phyloP scores from a whole-genome alignment of 2,888 invertebrate species.

The Ophioninae sp. region DNA sequence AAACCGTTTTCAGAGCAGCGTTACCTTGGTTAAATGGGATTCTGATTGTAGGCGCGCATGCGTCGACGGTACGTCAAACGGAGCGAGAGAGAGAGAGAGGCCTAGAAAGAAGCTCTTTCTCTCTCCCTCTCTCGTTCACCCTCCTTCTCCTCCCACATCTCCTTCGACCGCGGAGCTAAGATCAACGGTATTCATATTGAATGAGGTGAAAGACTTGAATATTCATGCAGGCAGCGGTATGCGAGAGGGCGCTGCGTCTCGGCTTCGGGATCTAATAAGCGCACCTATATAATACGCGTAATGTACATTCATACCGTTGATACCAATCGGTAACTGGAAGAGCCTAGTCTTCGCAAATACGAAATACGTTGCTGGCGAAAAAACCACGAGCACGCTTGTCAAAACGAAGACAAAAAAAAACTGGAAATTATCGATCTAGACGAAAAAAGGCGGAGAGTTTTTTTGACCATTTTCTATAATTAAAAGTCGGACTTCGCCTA shows the following conservation, averaged over 20 bases:
- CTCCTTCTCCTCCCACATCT: slow-evolving; percentile 6
- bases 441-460: too few relatives aligned
- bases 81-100: slow-evolving; percentile 43
- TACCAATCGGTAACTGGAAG: background rate
- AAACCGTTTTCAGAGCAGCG: slow-evolving; percentile 24
- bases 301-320: slow-evolving; percentile 4
- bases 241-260: slow-evolving; percentile 54
- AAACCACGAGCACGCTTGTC: too few relatives aligned
- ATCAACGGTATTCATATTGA: slow-evolving; percentile 80
- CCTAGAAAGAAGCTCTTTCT: slow-evolving; percentile 9
- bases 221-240: slow-evolving; percentile 74
- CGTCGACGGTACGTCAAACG: slow-evolving; percentile 49
- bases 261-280: slow-evolving; percentile 44
- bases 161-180: slow-evolving; percentile 71
- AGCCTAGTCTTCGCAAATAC: background rate
- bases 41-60: slow-evolving; percentile 43
- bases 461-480: too few relatives aligned
- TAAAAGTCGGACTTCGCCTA: too few relatives aligned
- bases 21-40: slow-evolving; percentile 9
- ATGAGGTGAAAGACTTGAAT: slow-evolving; percentile 77
- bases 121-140: slow-evolving; percentile 25
- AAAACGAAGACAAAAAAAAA: too few relatives aligned
- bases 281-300: background rate
- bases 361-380: background rate
- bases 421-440: too few relatives aligned